Evolutionary conservation across 1,140 invertebrate genomes (phyloP).

Genomic region (Drosophila baimaii): DNA sequence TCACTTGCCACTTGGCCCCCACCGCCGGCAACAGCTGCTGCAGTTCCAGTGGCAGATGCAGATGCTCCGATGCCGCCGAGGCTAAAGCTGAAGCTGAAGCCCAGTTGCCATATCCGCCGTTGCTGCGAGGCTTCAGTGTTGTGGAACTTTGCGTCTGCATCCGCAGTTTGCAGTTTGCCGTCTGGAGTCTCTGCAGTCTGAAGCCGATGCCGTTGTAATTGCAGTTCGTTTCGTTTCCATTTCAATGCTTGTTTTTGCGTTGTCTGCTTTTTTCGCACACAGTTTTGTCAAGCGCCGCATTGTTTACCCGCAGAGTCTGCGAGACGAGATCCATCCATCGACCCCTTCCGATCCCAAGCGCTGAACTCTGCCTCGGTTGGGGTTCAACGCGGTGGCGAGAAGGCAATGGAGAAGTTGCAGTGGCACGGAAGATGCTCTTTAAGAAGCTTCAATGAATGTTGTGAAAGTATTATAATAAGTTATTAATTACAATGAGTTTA

Average conservation of each 20-base stretch:
- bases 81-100: conserved; percentile 8
- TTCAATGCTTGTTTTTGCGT: conserved; percentile 57
- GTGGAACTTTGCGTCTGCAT: conserved; percentile 59
- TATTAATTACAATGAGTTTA: too few species aligned
- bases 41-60: conserved; percentile 63
- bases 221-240: conserved; percentile 61
- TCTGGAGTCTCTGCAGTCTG: conserved; percentile 23
- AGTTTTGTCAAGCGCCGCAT: conserved; percentile 60
- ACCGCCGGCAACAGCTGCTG: conserved; percentile 31
- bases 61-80: conserved; percentile 72
- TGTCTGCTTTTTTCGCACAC: conserved; percentile 48
- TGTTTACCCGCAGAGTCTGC: conserved; percentile 49
- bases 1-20: conserved; percentile 60
- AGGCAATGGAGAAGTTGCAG: background rate
- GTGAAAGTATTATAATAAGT: too few species aligned
- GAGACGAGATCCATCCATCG: conserved; percentile 42
- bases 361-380: conserved; percentile 52
- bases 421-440: conserved; percentile 7
- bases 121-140: conserved; percentile 59
- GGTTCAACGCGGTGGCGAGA: conserved; percentile 38
- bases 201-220: conserved; percentile 63
- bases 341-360: conserved; percentile 46
- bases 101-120: conserved; percentile 67
- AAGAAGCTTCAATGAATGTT: background rate
- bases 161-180: conserved; percentile 58